Evolutionary conservation across 2,888 invertebrate genomes (phyloP).

Genomic region (Laothoe populi): DNA sequence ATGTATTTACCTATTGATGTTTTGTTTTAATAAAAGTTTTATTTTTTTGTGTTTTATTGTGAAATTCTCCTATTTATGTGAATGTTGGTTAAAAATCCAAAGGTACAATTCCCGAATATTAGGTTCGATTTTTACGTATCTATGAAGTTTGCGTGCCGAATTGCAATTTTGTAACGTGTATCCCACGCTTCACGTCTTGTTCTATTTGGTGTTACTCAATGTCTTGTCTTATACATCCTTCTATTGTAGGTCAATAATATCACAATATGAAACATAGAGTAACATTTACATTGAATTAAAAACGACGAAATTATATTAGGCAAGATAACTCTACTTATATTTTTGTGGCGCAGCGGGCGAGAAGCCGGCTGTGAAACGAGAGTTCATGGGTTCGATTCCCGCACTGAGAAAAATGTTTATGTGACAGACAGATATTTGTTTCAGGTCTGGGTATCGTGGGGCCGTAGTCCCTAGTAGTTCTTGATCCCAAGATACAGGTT

Average conservation of each 20-base stretch:
- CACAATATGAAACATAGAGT: neutral
- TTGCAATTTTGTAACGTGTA: conserved; percentile 60
- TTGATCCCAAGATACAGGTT: no score
- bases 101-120: neutral
- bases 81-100: neutral
- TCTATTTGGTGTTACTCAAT: neutral
- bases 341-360: no score
- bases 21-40: neutral
- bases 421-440: no score
- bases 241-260: neutral
- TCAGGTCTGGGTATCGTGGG: no score
- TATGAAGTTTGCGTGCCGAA: conserved; percentile 73
- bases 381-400: no score
- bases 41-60: conserved; percentile 14
- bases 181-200: conserved; percentile 56
- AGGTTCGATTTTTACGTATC: conserved; percentile 70
- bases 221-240: neutral
- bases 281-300: no score
- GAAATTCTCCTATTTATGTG: neutral
- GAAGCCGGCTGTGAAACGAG: no score
- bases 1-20: neutral
- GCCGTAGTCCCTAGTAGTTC: no score
- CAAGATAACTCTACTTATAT: no score
- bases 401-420: no score
- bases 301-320: no score